Evolutionary conservation across 2,113 vertebrate species (phyloP).

Genomic region (Naja naja): DNA sequence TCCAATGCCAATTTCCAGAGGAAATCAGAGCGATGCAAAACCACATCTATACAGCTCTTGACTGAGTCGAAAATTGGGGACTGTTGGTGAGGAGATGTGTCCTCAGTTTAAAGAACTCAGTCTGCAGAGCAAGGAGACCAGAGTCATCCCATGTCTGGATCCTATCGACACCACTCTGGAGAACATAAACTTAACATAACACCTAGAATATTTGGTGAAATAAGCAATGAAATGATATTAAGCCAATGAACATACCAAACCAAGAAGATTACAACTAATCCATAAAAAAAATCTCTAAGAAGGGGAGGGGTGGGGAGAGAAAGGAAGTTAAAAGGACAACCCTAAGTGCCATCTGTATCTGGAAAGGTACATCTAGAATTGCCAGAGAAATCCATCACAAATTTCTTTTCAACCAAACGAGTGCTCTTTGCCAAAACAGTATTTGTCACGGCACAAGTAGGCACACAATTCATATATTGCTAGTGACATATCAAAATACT

Average conservation of each 20-base stretch:
- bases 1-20: too few species aligned
- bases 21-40: too few species aligned
- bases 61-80: too few species aligned
- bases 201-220: neutral
- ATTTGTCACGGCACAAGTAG: neutral
- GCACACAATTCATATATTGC: neutral
- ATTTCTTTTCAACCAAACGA: neutral
- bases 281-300: neutral
- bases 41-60: too few species aligned
- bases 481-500: neutral
- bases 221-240: neutral
- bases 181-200: neutral
- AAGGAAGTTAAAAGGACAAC: neutral
- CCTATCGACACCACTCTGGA: too few species aligned
- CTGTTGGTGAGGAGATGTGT: too few species aligned
- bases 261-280: neutral
- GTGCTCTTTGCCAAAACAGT: neutral
- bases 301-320: too few species aligned
- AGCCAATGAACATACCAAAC: neutral
- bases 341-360: neutral
- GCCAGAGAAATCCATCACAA: neutral
- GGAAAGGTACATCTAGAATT: neutral
- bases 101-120: too few species aligned
- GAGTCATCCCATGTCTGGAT: too few species aligned
- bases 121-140: too few species aligned